Evolutionary conservation across 1,140 invertebrate genomes (phyloP), one percentile per base, ranked within the genome.

Genomic region (Aphaenogaster floridana): DNA sequence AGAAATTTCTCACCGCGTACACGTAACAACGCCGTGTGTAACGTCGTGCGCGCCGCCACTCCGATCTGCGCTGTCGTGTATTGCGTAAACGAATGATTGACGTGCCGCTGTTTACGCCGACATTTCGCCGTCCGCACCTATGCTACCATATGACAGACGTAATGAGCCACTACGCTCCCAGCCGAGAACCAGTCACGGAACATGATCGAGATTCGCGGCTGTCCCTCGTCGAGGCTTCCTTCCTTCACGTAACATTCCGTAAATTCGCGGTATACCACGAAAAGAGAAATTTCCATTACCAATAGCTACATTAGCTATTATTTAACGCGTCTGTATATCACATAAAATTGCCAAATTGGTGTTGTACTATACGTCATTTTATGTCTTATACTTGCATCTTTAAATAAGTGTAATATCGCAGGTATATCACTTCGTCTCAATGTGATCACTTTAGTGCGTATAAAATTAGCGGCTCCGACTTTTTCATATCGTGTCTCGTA

Each of bases 61-160:
- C 78, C 21, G 64, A 69, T 79, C 63, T 21, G 68, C 39, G 45
- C 64, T 59, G 66, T 63, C 57, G 72, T 85, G 72, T 36, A 54
- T 90, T 90, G 80, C 88, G 89, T 79, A 88, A 90, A 88, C 66
- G 74, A 64, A 59, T 71, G 79, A 88, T 61, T 72, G 86, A 90
- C 79, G 80, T 69, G 64, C 66, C 57, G 64, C 69, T 79, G 76
- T 77, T 86, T 80, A 86, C 57, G n/a, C 42, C 59, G 66, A 64
- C 87, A 72, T 80, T 59, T 68, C 59, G 85, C 83, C 79, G 86
- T 85, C 74, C 79, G 81, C 66, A 64, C 57, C 80, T 77, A 79
- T 86, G 80, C 80, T 61, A 61, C 80, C 54, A 76, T 76, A 68
- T 79, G 72, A 77, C 59, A 64, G 74, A 79, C 59, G 84, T 80